Percentiles rank a stretch among this genome's conserved stretches.
Conservation (phyloP, 2,797 vertebrate genomes). For the Pantherophis alleghaniensis region DNA sequence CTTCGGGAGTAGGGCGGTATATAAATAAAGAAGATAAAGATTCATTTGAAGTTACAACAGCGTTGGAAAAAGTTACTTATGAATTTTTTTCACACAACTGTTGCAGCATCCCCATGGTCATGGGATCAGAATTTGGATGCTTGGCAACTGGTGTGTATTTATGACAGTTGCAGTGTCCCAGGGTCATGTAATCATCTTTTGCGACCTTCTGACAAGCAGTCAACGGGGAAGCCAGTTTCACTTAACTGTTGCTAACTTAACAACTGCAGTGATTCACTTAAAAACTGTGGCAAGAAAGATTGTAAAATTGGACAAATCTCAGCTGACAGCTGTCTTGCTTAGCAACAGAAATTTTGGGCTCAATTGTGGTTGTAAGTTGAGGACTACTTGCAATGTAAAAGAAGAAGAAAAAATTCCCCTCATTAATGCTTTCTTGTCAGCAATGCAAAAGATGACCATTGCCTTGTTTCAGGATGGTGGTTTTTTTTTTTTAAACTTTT, state of each 20-base stretch:
- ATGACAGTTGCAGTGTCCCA: not conserved
- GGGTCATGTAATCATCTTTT: not conserved
- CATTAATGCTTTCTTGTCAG: not conserved
- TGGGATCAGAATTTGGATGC: not conserved
- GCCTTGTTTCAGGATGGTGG: not conserved
- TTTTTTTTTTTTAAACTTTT: not conserved
- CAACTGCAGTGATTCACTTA: not conserved
- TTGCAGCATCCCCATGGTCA: not conserved
- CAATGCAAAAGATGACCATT: not conserved
- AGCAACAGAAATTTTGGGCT: not conserved
- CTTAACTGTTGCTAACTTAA: not conserved
- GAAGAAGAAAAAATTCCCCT: not conserved
- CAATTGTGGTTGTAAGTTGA: not conserved
- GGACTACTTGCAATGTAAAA: not conserved
- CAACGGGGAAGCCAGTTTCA: not conserved
- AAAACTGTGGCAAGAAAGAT: not conserved
- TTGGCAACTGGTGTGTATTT: not conserved
- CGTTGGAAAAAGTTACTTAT: not conserved
- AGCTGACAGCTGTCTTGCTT: not conserved
- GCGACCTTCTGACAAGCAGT: not conserved
- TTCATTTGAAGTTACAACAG: not conserved
- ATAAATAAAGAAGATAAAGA: no score
- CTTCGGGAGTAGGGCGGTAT: no score
- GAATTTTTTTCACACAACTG: not conserved
- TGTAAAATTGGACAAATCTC: not conserved